Conservation (phyloP, 2,888 invertebrate genomes). For the Hyles lineata region DNA sequence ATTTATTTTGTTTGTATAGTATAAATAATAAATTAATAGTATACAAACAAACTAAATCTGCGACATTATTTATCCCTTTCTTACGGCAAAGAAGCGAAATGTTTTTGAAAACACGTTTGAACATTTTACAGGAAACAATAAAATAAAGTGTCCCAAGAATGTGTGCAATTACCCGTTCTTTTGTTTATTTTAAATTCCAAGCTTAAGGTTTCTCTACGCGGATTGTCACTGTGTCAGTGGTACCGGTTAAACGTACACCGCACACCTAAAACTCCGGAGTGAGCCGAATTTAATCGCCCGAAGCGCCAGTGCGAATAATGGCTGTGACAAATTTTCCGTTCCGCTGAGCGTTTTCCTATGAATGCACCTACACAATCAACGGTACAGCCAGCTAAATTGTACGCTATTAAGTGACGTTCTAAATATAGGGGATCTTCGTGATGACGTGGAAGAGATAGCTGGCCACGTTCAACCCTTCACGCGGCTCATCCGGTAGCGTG, state of each 20-base stretch:
- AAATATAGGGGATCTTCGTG: slow-evolving; percentile 75
- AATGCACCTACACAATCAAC: slow-evolving; percentile 80
- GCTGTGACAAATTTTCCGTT: slow-evolving; percentile 81
- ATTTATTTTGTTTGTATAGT: too few relatives aligned
- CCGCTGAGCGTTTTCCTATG: slow-evolving; percentile 81
- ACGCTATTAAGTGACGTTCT: slow-evolving; percentile 81
- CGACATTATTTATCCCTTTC: too few relatives aligned
- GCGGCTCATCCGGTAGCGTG: slow-evolving; percentile 50
- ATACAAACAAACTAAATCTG: too few relatives aligned
- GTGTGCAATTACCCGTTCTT: not conserved
- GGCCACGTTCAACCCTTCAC: slow-evolving; percentile 67
- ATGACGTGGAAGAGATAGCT: slow-evolving; percentile 64
- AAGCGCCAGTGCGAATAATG: slow-evolving; percentile 79
- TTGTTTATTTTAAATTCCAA: not conserved
- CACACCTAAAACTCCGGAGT: slow-evolving; percentile 58
- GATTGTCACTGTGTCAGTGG: slow-evolving; percentile 22
- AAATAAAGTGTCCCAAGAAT: not conserved
- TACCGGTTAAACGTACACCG: slow-evolving; percentile 16
- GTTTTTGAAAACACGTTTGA: not conserved
- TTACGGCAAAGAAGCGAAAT: not conserved
- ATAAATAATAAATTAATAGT: too few relatives aligned
- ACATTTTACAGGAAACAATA: not conserved
- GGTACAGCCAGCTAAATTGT: slow-evolving; percentile 80
- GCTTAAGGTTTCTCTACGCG: not conserved
- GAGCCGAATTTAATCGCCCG: slow-evolving; percentile 79